Evolutionary conservation across 2,113 vertebrate genomes (phyloP).

Genomic region (Speoplatyrhinus poulsoni): DNA sequence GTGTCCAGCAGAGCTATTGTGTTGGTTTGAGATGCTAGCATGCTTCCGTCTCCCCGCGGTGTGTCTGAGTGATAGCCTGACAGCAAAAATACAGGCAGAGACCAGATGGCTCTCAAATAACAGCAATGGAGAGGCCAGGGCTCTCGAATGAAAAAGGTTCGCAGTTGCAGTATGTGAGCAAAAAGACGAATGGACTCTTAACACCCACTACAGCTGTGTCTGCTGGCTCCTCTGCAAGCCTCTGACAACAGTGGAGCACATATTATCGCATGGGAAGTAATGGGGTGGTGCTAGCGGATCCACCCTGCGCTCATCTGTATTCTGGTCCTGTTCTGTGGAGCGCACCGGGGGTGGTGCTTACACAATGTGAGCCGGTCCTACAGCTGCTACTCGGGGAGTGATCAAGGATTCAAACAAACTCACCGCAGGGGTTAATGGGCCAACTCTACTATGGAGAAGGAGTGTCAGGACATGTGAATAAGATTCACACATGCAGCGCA

Average conservation of each 20-base stretch:
- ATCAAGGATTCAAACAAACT: constrained; percentile 36
- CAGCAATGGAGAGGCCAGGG: constrained; percentile 3
- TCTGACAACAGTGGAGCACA: constrained; percentile 26
- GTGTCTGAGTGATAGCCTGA: constrained; percentile 55
- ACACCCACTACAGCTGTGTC: constrained; percentile 31
- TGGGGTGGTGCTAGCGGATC: constrained; percentile 26
- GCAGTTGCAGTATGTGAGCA: constrained; percentile 4
- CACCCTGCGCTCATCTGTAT: constrained; percentile 50
- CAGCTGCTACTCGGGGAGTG: constrained; percentile 36
- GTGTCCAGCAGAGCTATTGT: constrained; percentile 8
- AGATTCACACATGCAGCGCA: neutral
- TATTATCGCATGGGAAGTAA: constrained; percentile 18
- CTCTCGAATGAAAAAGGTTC: neutral
- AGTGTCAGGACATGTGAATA: neutral
- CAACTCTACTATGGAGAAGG: constrained; percentile 20
- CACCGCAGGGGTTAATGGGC: constrained; percentile 16
- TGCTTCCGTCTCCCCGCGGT: constrained; percentile 26
- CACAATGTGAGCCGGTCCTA: constrained; percentile 41
- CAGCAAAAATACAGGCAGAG: constrained; percentile 21
- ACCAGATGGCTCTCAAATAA: constrained; percentile 25
- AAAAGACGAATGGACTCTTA: constrained; percentile 33
- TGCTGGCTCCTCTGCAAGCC: constrained; percentile 5
- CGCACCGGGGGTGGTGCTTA: constrained; percentile 32
- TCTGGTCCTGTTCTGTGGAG: constrained; percentile 39
- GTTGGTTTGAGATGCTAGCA: constrained; percentile 17